These are phyloP conservation scores for Coenonympha arcania DNA, from an alignment of 2,888 invertebrate species.

Conservation along the genomic window DNA sequence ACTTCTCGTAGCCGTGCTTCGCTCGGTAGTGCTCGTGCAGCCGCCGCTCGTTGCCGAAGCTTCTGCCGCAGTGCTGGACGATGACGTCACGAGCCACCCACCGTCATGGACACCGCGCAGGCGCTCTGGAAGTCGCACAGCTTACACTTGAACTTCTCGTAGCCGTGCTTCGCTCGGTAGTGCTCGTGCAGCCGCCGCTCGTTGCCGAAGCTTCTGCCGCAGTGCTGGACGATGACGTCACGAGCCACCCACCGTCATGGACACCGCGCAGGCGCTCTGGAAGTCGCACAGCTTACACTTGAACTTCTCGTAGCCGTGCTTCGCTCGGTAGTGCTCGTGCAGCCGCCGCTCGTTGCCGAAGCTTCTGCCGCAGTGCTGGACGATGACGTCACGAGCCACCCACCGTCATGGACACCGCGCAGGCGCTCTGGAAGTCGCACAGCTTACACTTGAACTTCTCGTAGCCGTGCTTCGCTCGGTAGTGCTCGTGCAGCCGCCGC, in stretches of 20 bases:
- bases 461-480: slow-evolving; percentile 50
- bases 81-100: no score
- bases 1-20: slow-evolving; percentile 53
- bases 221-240: no score
- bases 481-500: slow-evolving; percentile 40
- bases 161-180: slow-evolving; percentile 49
- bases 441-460: slow-evolving; percentile 45
- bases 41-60: no score
- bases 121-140: slow-evolving; percentile 45
- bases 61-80: no score
- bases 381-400: no score
- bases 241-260: slow-evolving; percentile 39
- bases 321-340: slow-evolving; percentile 47
- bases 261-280: slow-evolving; percentile 37
- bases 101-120: slow-evolving; percentile 37
- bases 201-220: no score
- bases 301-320: slow-evolving; percentile 53
- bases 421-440: slow-evolving; percentile 45
- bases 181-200: slow-evolving; percentile 40
- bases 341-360: no score
- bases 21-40: slow-evolving; percentile 45
- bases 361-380: no score
- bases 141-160: slow-evolving; percentile 47
- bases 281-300: slow-evolving; percentile 43
- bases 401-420: slow-evolving; percentile 40